Evolutionary conservation across 2,888 invertebrate species (phyloP).

Genomic region (Agrochola litura): DNA sequence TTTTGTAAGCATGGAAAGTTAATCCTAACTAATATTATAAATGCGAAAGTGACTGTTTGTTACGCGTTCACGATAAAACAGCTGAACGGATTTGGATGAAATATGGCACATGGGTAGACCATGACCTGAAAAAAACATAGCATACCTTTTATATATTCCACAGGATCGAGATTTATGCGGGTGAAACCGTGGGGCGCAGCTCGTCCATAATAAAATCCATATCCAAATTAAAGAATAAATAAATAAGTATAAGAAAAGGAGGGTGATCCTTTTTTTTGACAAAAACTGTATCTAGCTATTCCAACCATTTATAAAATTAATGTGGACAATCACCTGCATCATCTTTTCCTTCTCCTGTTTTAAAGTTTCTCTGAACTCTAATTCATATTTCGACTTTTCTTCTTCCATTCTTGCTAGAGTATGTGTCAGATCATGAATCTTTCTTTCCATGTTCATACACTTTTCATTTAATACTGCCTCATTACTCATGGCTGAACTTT

Average conservation of each 20-base stretch:
- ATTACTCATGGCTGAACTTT: slow-evolving; percentile 80
- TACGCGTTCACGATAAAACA: too few relatives aligned
- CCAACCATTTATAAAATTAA: background rate
- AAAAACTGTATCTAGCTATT: background rate
- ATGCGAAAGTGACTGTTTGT: too few relatives aligned
- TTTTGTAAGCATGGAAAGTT: background rate
- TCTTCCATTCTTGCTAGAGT: slow-evolving; percentile 84
- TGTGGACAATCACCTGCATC: slow-evolving; percentile 73
- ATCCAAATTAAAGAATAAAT: background rate
- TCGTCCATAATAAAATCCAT: too few relatives aligned
- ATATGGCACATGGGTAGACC: too few relatives aligned
- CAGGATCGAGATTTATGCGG: too few relatives aligned
- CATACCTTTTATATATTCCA: too few relatives aligned
- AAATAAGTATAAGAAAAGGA: background rate
- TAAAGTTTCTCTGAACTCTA: slow-evolving; percentile 82
- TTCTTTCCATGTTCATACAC: slow-evolving; percentile 82
- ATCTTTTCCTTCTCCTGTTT: slow-evolving; percentile 84
- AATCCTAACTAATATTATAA: background rate
- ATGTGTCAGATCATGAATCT: slow-evolving; percentile 82
- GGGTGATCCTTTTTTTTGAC: background rate
- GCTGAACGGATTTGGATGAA: too few relatives aligned
- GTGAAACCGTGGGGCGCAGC: too few relatives aligned
- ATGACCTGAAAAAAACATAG: too few relatives aligned
- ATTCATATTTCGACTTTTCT: slow-evolving; percentile 80
- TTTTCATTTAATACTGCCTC: slow-evolving; percentile 87